These are phyloP conservation scores for Spisula subtruncata DNA, from an alignment of 2,888 invertebrate genomes.

Conservation along the genomic window DNA sequence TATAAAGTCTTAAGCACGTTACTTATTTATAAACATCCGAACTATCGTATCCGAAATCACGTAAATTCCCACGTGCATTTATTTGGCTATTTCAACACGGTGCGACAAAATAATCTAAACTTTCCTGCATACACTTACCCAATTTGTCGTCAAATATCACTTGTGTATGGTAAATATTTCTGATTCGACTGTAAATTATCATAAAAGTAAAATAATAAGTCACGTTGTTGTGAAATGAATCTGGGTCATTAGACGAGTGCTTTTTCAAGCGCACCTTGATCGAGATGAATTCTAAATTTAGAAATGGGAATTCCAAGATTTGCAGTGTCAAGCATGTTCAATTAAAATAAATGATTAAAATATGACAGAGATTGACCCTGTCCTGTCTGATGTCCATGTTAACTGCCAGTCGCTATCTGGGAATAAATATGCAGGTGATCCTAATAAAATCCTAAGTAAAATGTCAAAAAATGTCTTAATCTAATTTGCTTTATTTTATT, in stretches of 20 bases:
- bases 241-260: neutral
- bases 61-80: neutral
- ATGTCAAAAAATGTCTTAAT: too few species aligned
- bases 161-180: too few species aligned
- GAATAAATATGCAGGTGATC: slow-evolving; percentile 34
- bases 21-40: neutral
- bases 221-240: neutral
- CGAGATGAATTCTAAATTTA: slow-evolving; percentile 1
- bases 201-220: neutral
- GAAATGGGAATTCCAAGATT: slow-evolving; percentile 39
- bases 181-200: too few species aligned
- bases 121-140: too few species aligned
- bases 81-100: neutral
- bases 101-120: too few species aligned
- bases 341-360: neutral
- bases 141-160: too few species aligned
- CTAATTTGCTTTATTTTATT: too few species aligned
- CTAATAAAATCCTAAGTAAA: too few species aligned
- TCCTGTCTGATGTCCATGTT: slow-evolving; percentile 49
- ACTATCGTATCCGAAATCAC: neutral
- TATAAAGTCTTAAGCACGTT: neutral
- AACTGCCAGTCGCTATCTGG: slow-evolving; percentile 26
- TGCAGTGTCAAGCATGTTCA: neutral
- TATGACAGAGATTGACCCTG: neutral
- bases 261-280: neutral